Evolutionary conservation across 2,797 vertebrate species (phyloP).

Genomic region (Lepus townsendii): DNA sequence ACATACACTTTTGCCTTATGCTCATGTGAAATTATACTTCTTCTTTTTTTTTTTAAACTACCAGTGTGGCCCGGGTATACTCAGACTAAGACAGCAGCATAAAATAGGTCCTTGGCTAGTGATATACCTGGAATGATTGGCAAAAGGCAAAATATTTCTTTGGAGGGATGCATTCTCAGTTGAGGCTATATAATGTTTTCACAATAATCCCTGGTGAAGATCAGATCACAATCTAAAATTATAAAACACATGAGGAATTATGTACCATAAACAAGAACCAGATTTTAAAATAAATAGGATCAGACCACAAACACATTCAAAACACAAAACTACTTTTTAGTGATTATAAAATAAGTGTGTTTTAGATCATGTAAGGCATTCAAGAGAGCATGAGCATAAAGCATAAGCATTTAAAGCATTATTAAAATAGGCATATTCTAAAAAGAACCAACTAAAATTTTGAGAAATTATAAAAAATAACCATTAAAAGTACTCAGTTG

Average conservation of each 20-base stretch:
- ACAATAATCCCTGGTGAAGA: not conserved
- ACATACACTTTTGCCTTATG: not conserved
- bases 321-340: not conserved
- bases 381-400: constrained; percentile 33
- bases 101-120: not conserved
- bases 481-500: not conserved
- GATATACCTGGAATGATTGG: not conserved
- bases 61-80: not conserved
- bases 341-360: not conserved
- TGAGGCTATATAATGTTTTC: not conserved
- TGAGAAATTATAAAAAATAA: not conserved
- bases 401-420: not conserved
- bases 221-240: not conserved
- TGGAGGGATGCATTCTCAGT: not conserved
- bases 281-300: not conserved
- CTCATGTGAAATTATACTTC: not conserved
- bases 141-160: not conserved
- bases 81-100: not conserved
- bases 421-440: not conserved
- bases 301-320: not conserved
- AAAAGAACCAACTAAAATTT: constrained; percentile 12
- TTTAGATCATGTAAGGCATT: not conserved
- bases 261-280: not conserved
- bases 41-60: not conserved
- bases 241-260: not conserved